Conservation (phyloP, 2,888 invertebrate genomes). For the Sinelater perroti region DNA sequence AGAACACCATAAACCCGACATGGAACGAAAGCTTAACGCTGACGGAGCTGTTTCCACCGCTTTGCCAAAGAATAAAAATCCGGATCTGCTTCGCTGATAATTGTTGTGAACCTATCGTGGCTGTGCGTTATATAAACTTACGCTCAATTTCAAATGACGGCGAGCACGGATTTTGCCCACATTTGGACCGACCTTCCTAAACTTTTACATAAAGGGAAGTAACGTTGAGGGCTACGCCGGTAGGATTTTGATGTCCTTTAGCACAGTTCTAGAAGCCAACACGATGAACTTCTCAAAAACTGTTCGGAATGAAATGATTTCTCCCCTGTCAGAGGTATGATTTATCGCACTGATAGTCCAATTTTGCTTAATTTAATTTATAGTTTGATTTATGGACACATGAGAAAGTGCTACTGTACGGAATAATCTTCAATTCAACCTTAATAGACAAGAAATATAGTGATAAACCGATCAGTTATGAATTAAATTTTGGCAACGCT, state of each 20-base stretch:
- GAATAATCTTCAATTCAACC: conserved; percentile 71
- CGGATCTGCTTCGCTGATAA: conserved; percentile 54
- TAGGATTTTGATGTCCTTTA: conserved; percentile 75
- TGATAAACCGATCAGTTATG: conserved; percentile 69
- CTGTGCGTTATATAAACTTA: conserved; percentile 67
- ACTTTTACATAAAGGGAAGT: conserved; percentile 74
- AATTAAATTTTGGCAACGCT: conserved; percentile 72
- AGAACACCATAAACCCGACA: conserved; percentile 69
- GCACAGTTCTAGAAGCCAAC: conserved; percentile 71
- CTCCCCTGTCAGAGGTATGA: conserved; percentile 50
- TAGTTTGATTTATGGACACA: conserved; percentile 60
- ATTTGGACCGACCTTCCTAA: conserved; percentile 82
- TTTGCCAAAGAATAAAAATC: conserved; percentile 77
- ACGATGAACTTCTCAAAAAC: conserved; percentile 59
- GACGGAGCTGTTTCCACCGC: conserved; percentile 83
- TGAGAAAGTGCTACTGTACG: conserved; percentile 72
- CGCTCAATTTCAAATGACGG: conserved; percentile 68
- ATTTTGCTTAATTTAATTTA: background rate
- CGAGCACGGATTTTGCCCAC: conserved; percentile 77
- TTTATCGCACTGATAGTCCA: background rate
- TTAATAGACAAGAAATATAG: conserved; percentile 70
- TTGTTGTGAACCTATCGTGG: conserved; percentile 58
- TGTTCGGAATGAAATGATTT: conserved; percentile 47
- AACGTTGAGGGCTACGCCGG: conserved; percentile 73
- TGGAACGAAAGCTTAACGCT: conserved; percentile 84